Conservation (phyloP, 2,797 vertebrate species). For the Ispidina picta region DNA sequence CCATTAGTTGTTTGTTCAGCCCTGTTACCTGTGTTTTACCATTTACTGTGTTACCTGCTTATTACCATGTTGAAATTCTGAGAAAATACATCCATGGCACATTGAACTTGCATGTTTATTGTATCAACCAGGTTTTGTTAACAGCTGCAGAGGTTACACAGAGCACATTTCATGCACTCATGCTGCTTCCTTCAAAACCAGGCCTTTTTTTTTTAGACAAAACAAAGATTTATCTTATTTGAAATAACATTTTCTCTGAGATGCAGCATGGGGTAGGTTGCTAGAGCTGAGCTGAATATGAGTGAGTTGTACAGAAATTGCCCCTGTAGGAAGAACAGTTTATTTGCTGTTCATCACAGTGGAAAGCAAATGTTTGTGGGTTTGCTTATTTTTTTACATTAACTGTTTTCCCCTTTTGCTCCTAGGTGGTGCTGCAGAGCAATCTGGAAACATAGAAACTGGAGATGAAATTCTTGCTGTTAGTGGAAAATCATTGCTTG, state of each 20-base stretch:
- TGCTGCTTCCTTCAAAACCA: neutral
- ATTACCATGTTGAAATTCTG: neutral
- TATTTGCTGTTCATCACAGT: neutral
- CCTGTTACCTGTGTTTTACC: neutral
- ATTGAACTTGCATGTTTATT: neutral
- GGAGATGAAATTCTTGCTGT: constrained; percentile 92
- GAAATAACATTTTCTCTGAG: neutral
- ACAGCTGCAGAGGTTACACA: rapidly evolving
- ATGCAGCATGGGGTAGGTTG: neutral
- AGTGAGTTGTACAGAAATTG: neutral
- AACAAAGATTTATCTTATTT: neutral
- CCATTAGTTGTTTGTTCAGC: neutral
- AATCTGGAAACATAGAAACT: constrained; percentile 84
- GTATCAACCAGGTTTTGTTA: neutral
- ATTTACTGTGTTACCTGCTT: neutral
- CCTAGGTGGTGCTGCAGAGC: constrained; percentile 90
- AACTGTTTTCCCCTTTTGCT: neutral
- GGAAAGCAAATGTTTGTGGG: neutral
- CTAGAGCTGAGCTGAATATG: neutral
- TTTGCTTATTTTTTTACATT: neutral
- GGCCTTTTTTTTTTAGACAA: neutral
- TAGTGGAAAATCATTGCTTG: constrained; percentile 86
- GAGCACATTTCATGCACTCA: neutral
- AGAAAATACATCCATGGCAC: neutral
- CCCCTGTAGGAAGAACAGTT: neutral